Percentiles rank a stretch among this genome's conserved stretches.
phyloP scores from a whole-genome alignment of 1,140 invertebrate species.

The Trichomalopsis sarcophagae region DNA sequence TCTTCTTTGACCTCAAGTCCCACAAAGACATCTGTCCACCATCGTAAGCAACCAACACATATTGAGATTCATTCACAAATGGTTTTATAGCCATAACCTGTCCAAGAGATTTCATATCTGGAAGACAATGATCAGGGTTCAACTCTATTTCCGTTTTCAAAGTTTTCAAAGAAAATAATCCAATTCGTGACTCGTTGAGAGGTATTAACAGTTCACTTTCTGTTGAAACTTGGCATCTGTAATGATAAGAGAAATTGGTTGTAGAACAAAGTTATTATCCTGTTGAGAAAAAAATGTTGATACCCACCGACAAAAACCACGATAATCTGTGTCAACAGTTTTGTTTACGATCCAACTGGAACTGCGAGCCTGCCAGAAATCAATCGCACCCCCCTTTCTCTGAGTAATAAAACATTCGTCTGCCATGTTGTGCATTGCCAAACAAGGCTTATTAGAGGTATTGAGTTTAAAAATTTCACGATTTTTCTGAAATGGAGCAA shows the following conservation, averaged over 20 bases:
- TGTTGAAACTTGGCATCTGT: conserved; percentile 75
- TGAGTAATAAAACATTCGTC: conserved; percentile 79
- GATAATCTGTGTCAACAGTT: conserved; percentile 77
- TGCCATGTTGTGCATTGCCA: conserved; percentile 75
- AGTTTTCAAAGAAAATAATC: conserved; percentile 77
- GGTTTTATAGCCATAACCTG: conserved; percentile 80
- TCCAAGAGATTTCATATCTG: conserved; percentile 72
- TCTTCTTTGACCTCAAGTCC: conserved; percentile 78
- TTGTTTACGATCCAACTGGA: conserved; percentile 77
- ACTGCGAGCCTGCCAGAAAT: conserved; percentile 79
- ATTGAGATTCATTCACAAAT: conserved; percentile 75
- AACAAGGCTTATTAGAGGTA: conserved; percentile 76
- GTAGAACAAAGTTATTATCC: conserved; percentile 4
- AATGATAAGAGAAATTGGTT: conserved; percentile 17
- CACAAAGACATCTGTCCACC: conserved; percentile 80
- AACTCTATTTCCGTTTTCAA: conserved; percentile 73
- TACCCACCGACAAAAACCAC: conserved; percentile 78
- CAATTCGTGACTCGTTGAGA: conserved; percentile 79
- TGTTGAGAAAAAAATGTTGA: neutral
- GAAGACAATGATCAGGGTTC: conserved; percentile 65
- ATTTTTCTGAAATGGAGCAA: conserved; percentile 75
- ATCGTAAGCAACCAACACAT: conserved; percentile 80
- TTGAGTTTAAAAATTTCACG: conserved; percentile 77
- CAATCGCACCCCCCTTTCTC: conserved; percentile 81
- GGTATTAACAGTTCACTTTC: conserved; percentile 79